Percentiles rank a stretch among this genome's conserved stretches.
Conservation (phyloP, 2,113 vertebrate species). For the Cavia aperea region DNA sequence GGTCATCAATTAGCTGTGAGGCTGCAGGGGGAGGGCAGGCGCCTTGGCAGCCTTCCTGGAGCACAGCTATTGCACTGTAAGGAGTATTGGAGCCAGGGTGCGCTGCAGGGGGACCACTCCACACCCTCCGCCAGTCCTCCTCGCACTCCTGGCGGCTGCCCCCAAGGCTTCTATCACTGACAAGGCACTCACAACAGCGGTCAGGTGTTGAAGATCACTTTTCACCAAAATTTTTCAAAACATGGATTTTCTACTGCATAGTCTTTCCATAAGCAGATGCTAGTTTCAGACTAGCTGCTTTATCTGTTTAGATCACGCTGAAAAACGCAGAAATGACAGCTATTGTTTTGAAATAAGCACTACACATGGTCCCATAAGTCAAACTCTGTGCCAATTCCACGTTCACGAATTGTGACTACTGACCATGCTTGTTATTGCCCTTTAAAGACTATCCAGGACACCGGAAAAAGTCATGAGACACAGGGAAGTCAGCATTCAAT, state of each 20-base stretch:
- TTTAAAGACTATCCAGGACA: slow-evolving; percentile 4
- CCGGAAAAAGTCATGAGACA: neutral
- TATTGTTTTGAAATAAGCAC: neutral
- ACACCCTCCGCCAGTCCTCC: slow-evolving; percentile 41
- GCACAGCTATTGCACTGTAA: slow-evolving; percentile 59
- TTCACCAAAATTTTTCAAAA: slow-evolving; percentile 11
- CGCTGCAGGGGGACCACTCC: slow-evolving; percentile 56
- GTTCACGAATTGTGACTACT: neutral
- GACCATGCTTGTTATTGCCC: neutral
- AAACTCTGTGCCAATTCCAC: neutral
- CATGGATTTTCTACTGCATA: neutral
- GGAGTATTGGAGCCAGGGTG: slow-evolving; percentile 61
- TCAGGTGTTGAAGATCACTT: slow-evolving; percentile 15
- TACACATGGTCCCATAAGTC: neutral
- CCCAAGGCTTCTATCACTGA: slow-evolving; percentile 11
- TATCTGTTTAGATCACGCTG: neutral
- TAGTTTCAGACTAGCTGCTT: neutral
- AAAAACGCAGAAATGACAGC: slow-evolving; percentile 7
- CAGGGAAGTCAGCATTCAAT: slow-evolving; percentile 6
- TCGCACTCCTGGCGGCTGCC: slow-evolving; percentile 31
- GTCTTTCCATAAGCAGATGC: slow-evolving; percentile 23
- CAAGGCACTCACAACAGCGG: neutral
- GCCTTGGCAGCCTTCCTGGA: slow-evolving; percentile 72
- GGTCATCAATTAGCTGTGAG: slow-evolving; percentile 73
- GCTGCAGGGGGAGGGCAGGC: slow-evolving; percentile 11